Conservation (phyloP, 2,113 vertebrate species). For the Dolichotis patagonum region DNA sequence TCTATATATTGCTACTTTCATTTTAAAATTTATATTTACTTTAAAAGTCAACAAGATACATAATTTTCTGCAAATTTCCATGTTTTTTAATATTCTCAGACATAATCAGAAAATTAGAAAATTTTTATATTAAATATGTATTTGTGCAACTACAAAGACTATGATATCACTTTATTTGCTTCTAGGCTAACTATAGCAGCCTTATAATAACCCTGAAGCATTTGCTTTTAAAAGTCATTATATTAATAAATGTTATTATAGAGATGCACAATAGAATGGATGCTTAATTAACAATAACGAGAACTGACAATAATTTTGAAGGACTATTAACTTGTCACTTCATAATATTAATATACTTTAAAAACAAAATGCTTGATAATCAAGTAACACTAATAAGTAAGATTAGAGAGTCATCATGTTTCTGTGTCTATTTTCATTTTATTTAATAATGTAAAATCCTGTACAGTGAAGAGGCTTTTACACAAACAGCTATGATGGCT, state of each 20-base stretch:
- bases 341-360: not conserved
- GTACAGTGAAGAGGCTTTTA: not conserved
- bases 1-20: not conserved
- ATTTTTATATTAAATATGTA: not conserved
- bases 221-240: not conserved
- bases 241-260: not conserved
- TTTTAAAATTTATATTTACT: slow-evolving; percentile 46
- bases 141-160: not conserved
- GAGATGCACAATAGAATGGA: not conserved
- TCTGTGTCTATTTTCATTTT: not conserved
- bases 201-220: not conserved
- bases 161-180: not conserved
- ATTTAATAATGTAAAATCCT: not conserved
- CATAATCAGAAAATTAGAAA: not conserved
- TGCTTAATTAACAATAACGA: not conserved
- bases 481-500: not conserved
- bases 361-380: not conserved
- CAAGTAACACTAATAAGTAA: not conserved
- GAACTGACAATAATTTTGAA: slow-evolving; percentile 43
- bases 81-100: not conserved
- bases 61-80: not conserved
- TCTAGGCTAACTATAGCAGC: not conserved
- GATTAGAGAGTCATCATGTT: not conserved
- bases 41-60: not conserved
- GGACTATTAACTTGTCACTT: not conserved